Base-by-base conservation (phyloP, 30 jellyfish, hydroid and myxozoan genomes). In the Hydra vulgaris region DNA sequence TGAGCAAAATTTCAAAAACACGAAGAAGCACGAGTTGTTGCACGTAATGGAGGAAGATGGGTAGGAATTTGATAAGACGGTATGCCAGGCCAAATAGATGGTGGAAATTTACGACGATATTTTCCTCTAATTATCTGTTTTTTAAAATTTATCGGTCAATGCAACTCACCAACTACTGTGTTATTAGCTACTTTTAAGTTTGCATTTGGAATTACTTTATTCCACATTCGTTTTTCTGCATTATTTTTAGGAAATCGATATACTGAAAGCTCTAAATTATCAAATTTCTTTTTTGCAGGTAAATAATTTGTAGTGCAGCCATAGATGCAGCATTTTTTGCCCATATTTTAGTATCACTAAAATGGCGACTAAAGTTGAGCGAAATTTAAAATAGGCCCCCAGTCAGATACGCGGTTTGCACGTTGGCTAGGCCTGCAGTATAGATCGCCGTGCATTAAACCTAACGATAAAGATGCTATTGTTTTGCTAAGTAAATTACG, bases 1-100 rank as follows among this genome's bases (percentile, higher is more conserved):
- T 40, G 61, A 40, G 61, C 8, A 40, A 40, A 40, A 40, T 40
- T 40, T 40, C 61, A 40, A 40, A 40, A 40, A 40, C 61, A 40
- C 61, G 61, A 40, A 40, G 61, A 40, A 40, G 61, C 61, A 40
- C 61, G 12, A 3, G 5, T 40, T 23, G 75, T 68, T 68, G 75
- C 7, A 68, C 75, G 15, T 23, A 68, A 23, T n/a, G 75, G 75
- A n/a, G 75, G 75, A 20, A 68, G 75, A 68, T 20, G 26, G 27
- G 75, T 68, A 8, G 75, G 75, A n/a, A 68, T 8, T 68, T 68
- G 75, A 23, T 16, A n/a, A 3, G 15, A 68, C 75, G 27, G 75
- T 68, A 68, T 68, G 8, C 75, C 75, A 3, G 75, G 75, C 75
- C 75, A 68, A 23, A 68, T 16, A n/a, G 75, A 68, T 68, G 75